Base-by-base conservation (phyloP, 2,888 invertebrate species). In the Kryphioiulus occultus region DNA sequence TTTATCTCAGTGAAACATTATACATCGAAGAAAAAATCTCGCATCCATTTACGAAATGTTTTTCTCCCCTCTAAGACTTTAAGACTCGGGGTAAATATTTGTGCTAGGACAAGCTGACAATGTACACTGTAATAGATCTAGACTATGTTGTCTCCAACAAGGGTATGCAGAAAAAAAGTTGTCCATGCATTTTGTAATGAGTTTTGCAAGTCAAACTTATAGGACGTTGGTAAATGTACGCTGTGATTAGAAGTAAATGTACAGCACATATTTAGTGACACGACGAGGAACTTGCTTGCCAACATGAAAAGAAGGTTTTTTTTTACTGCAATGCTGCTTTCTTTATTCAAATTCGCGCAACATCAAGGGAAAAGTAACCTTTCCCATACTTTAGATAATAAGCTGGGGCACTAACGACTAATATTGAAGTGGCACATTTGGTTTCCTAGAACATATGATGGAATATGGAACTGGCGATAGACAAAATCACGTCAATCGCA, bases 121-220 rank as follows among this genome's bases (percentile, higher is more conserved):
- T 68, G 22, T 68, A 26, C 68, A 68, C 68, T 68, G 68, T 68
- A 68, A 68, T 68, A 68, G 22, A 68, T 68, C 68, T 68, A 68
- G 26, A 10, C 68, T 26, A 10, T 68, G 26, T 68, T 68, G 68
- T n/a, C 68, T 26, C 68, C 0, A 68, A 68, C 68, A 68, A 26
- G 22, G 26, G 26, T 68, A 68, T 22, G 22, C 26, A 26, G 68
- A 4, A 26, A 68, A 68, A 47, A 68, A 68, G 26, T 68, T 68
- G 68, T 68, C 26, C 26, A 26, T 68, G 68, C 68, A 26, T 68
- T 68, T 68, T 68, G 26, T 68, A 68, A 26, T 26, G 26, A 68
- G 68, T 68, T 68, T 68, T 26, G 68, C 22, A 68, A 68, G 7
- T 26, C 26, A 19, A 3, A 19, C n/a, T 42, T 42, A n/a, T 19